phyloP scores from a whole-genome alignment of 1,140 invertebrate species.

The Callitettix versicolor region DNA sequence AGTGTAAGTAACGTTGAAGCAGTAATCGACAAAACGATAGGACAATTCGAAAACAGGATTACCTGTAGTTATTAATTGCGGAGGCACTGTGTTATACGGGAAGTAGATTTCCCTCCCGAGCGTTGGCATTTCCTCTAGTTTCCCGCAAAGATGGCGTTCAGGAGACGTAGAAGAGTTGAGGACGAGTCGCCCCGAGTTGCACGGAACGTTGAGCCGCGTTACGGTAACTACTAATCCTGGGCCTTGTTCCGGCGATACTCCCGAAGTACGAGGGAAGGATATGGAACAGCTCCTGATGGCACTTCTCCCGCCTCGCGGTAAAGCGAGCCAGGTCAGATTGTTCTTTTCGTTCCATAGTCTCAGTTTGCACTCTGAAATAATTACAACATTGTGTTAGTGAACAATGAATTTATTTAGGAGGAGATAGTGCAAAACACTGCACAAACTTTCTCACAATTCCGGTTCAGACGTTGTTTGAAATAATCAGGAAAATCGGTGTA shows the following conservation, averaged over 20 bases:
- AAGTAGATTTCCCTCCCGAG: constrained; percentile 43
- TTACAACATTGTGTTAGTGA: constrained; percentile 3
- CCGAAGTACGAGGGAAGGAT: constrained; percentile 29
- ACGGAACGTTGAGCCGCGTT: constrained; percentile 49
- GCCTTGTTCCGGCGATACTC: not conserved
- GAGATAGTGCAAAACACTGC: not conserved
- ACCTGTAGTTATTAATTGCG: constrained; percentile 39
- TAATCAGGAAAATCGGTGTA: no score
- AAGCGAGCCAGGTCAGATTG: constrained; percentile 27
- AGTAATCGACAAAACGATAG: constrained; percentile 50
- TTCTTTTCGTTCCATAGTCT: constrained; percentile 27
- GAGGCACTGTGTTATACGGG: constrained; percentile 31
- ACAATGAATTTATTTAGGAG: not conserved
- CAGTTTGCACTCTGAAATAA: constrained; percentile 33
- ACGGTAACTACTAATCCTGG: constrained; percentile 40
- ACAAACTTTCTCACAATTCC: not conserved
- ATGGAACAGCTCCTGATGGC: constrained; percentile 29
- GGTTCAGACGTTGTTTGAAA: not conserved
- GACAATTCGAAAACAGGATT: constrained; percentile 45
- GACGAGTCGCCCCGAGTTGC: constrained; percentile 41
- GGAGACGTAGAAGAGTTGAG: constrained; percentile 34
- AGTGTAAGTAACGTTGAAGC: constrained; percentile 48
- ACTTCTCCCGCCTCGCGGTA: constrained; percentile 23
- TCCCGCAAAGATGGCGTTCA: constrained; percentile 39
- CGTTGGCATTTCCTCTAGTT: constrained; percentile 46